Percentiles rank a stretch among this genome's conserved stretches.
Evolutionary conservation across 2,888 invertebrate species (phyloP).

Genomic region (Mythimna loreyi): DNA sequence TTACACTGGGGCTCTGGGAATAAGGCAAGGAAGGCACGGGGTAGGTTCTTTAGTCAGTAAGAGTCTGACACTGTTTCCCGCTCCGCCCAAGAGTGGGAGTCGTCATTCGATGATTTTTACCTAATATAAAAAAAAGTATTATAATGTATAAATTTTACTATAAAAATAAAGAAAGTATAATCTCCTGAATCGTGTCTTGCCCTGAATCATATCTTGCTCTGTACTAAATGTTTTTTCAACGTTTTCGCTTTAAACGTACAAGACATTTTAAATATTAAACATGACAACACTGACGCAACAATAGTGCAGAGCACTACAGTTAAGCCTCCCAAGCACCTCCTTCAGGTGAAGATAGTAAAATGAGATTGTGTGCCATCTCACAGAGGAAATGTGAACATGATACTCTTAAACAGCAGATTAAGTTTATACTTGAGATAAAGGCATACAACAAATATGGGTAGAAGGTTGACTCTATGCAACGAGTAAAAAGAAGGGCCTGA

Average conservation of each 20-base stretch:
- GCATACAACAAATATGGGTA: neutral
- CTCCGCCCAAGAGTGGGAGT: no score
- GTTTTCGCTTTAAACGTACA: neutral
- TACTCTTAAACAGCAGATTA: conserved; percentile 50
- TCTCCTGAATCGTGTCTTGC: neutral
- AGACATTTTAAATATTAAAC: neutral
- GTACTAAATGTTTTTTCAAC: no score
- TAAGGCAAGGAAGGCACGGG: no score
- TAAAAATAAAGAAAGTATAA: neutral
- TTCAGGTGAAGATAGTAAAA: conserved; percentile 32
- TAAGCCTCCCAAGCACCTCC: neutral
- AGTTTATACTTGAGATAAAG: conserved; percentile 32
- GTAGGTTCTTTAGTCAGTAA: no score
- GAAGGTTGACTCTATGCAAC: neutral
- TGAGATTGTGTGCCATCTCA: conserved; percentile 40
- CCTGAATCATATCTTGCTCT: no score
- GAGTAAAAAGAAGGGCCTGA: neutral
- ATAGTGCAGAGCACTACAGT: neutral
- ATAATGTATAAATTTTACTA: no score
- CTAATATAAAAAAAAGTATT: no score
- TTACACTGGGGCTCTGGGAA: no score
- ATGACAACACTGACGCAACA: neutral
- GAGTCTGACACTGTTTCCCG: no score
- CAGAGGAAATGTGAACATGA: conserved; percentile 51
- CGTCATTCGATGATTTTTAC: no score